Percentiles rank a stretch among this genome's conserved stretches.
Conservation (phyloP, 1,140 invertebrate genomes). For the Drosophila mayri region DNA sequence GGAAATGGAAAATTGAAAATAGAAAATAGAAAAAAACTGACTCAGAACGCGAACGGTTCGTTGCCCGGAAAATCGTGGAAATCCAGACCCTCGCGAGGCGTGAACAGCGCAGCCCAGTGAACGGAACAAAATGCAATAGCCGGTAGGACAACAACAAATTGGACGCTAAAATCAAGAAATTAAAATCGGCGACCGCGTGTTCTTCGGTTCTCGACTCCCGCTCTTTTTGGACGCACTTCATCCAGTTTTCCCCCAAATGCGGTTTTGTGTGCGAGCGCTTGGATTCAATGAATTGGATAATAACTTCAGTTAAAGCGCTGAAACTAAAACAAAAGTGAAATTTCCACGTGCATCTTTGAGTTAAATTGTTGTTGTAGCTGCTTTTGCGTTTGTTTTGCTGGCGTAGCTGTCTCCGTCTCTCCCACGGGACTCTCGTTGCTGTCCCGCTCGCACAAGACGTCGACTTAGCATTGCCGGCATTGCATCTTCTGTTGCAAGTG, state of each 20-base stretch:
- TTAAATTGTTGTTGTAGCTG: slow-evolving; percentile 49
- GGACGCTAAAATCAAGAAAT: slow-evolving; percentile 17
- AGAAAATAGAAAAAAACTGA: slow-evolving; percentile 1
- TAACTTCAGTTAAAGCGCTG: slow-evolving; percentile 17
- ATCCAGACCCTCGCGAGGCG: slow-evolving; percentile 27
- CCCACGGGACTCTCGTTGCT: neutral
- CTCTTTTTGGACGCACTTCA: slow-evolving; percentile 22
- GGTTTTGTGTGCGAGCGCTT: slow-evolving; percentile 13
- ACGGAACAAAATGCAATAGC: slow-evolving; percentile 36
- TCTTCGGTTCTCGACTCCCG: slow-evolving; percentile 16
- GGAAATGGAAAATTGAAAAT: no score
- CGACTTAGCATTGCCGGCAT: slow-evolving; percentile 4
- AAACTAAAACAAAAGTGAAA: slow-evolving; percentile 68
- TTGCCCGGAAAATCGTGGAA: slow-evolving; percentile 41
- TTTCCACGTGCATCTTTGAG: slow-evolving; percentile 58
- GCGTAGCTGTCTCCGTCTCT: slow-evolving; percentile 1
- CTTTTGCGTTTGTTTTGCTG: slow-evolving; percentile 57
- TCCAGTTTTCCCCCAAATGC: slow-evolving; percentile 5
- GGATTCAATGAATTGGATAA: slow-evolving; percentile 38
- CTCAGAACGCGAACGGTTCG: slow-evolving; percentile 53
- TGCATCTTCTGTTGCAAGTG: neutral
- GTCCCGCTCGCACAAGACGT: slow-evolving; percentile 1
- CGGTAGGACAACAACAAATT: neutral
- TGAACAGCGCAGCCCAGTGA: slow-evolving; percentile 40
- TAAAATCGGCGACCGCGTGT: slow-evolving; percentile 26